Conservation (phyloP, 2,113 vertebrate species). For the Sisor rabdophorus region DNA sequence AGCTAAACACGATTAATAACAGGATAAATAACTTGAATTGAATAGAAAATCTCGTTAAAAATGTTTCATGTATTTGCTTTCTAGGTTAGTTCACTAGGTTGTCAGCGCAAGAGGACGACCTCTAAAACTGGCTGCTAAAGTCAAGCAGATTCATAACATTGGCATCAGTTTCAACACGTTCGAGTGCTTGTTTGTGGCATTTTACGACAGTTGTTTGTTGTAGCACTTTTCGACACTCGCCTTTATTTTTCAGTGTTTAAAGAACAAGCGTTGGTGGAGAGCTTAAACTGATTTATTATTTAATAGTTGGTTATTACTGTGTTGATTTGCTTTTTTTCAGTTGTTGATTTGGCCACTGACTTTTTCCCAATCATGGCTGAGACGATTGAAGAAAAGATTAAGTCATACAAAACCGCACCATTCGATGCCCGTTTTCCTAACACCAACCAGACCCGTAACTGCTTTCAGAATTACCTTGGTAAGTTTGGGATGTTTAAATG, state of each 20-base stretch:
- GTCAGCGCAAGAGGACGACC: not conserved
- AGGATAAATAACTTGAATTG: not conserved
- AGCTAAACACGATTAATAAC: not conserved
- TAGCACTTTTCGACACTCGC: not conserved
- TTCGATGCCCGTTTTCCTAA: slow-evolving; percentile 81
- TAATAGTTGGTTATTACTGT: not conserved
- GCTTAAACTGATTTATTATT: not conserved
- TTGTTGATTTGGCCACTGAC: not conserved
- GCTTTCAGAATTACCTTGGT: slow-evolving; percentile 80
- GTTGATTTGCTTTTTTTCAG: not conserved
- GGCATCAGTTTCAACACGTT: not conserved
- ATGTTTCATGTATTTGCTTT: too few species aligned
- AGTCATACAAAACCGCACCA: slow-evolving; percentile 73
- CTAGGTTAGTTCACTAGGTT: not conserved
- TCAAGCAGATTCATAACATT: not conserved
- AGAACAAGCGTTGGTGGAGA: not conserved
- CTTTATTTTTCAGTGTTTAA: too few species aligned
- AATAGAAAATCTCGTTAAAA: too few species aligned
- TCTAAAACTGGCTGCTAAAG: slow-evolving; percentile 7
- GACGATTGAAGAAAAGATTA: slow-evolving; percentile 65
- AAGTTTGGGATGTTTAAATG: slow-evolving; percentile 37
- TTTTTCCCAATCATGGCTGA: slow-evolving; percentile 63
- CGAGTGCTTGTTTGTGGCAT: too few species aligned
- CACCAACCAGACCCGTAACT: slow-evolving; percentile 79
- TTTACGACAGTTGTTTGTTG: not conserved